Percentiles rank a stretch among this genome's conserved stretches.
phyloP scores from a whole-genome alignment of 1,140 invertebrate genomes.

The Polyergus mexicanus region DNA sequence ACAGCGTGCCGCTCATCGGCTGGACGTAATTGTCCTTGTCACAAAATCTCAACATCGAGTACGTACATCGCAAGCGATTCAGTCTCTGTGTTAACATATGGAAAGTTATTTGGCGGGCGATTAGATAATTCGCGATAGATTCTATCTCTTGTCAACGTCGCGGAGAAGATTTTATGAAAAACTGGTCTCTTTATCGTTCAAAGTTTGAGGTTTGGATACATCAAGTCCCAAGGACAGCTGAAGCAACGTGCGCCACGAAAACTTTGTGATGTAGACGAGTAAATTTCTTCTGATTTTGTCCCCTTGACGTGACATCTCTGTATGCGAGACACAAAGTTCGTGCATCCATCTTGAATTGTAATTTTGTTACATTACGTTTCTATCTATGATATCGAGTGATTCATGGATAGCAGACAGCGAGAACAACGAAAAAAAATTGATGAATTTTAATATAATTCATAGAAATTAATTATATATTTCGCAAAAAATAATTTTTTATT shows the following conservation, averaged over 20 bases:
- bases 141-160: not conserved
- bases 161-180: not conserved
- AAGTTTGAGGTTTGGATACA: slow-evolving; percentile 1
- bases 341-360: not conserved
- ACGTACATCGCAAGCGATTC: not conserved
- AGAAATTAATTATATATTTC: not conserved
- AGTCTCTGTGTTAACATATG: not conserved
- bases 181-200: not conserved
- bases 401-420: not conserved
- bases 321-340: not conserved
- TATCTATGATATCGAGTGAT: not conserved
- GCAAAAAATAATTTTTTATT: not conserved
- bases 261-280: not conserved
- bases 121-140: not conserved
- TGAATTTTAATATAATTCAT: not conserved
- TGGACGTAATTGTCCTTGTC: not conserved
- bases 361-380: not conserved
- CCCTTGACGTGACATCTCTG: not conserved
- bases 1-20: too few relatives aligned
- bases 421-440: not conserved
- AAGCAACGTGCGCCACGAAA: not conserved
- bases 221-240: too few relatives aligned
- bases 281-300: not conserved
- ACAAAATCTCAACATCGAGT: not conserved
- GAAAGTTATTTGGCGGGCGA: not conserved